A percentile compares a stretch with the other conserved stretches of the same genome.
phyloP scores from a whole-genome alignment of 2,113 vertebrate genomes.

The Dendropsophus ebraccatus region DNA sequence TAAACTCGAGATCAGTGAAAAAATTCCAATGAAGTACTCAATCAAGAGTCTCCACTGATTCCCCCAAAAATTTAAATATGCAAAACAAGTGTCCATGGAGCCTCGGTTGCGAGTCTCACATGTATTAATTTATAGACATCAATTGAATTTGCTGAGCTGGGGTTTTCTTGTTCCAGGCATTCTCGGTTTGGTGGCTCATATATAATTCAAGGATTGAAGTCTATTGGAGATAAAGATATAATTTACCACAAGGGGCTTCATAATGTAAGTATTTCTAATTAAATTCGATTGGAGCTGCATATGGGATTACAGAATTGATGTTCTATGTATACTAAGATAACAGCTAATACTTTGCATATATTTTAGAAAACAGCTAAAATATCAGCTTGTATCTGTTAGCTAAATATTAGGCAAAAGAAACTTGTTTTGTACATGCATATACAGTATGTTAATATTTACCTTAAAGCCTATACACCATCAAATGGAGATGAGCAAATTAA shows the following conservation, averaged over 20 bases:
- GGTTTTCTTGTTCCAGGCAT: conserved; percentile 70
- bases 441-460: background rate
- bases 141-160: too few species aligned
- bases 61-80: too few species aligned
- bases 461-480: background rate
- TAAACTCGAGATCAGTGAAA: too few species aligned
- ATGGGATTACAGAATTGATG: too few species aligned
- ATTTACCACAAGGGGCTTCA: conserved; percentile 91
- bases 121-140: too few species aligned
- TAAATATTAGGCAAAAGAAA: background rate
- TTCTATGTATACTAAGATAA: background rate
- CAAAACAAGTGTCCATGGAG: too few species aligned
- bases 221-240: conserved; percentile 87
- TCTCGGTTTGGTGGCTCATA: conserved; percentile 93
- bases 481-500: too few species aligned
- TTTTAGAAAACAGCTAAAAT: background rate
- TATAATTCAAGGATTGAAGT: conserved; percentile 88
- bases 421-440: background rate
- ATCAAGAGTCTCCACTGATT: too few species aligned
- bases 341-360: too few species aligned
- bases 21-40: too few species aligned
- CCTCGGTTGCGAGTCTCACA: too few species aligned
- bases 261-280: conserved; percentile 74
- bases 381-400: background rate
- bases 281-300: background rate